These are phyloP conservation scores for Eulacestoma nigropectus DNA, from an alignment of 2,113 vertebrate species.

Conservation along the genomic window DNA sequence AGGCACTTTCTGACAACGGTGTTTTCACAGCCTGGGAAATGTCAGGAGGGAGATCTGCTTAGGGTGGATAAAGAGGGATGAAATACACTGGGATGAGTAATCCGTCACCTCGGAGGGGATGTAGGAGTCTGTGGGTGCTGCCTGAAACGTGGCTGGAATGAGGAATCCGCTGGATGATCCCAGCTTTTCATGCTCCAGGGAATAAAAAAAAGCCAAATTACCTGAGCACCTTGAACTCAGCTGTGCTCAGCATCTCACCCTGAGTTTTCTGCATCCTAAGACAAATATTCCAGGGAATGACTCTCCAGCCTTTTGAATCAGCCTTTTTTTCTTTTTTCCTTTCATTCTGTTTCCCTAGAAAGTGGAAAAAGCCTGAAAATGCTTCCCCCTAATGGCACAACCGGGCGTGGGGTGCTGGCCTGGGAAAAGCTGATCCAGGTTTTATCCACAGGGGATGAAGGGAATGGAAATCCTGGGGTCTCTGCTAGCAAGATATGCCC, in stretches of 20 bases:
- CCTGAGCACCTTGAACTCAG: neutral
- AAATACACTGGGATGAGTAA: neutral
- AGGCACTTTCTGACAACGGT: neutral
- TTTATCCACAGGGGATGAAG: neutral
- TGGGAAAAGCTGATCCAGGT: neutral
- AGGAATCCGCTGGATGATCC: neutral
- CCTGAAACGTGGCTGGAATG: neutral
- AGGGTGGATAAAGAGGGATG: neutral
- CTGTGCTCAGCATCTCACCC: neutral
- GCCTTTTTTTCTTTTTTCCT: neutral
- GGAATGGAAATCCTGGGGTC: accelerated
- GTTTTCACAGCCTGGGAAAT: neutral
- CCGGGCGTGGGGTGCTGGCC: neutral
- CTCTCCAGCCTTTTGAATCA: neutral
- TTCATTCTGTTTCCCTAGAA: neutral
- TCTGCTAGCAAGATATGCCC: neutral
- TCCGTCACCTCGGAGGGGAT: neutral
- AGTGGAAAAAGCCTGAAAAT: slow-evolving; percentile 20
- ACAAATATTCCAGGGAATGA: neutral
- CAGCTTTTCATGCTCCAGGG: neutral
- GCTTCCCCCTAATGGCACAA: slow-evolving; percentile 15
- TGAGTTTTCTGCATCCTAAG: neutral
- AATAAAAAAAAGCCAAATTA: neutral
- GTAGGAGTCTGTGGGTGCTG: neutral
- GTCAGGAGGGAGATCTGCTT: neutral